Evolutionary conservation across 2,888 invertebrate genomes (phyloP).

Genomic region (Capitulum mitella): DNA sequence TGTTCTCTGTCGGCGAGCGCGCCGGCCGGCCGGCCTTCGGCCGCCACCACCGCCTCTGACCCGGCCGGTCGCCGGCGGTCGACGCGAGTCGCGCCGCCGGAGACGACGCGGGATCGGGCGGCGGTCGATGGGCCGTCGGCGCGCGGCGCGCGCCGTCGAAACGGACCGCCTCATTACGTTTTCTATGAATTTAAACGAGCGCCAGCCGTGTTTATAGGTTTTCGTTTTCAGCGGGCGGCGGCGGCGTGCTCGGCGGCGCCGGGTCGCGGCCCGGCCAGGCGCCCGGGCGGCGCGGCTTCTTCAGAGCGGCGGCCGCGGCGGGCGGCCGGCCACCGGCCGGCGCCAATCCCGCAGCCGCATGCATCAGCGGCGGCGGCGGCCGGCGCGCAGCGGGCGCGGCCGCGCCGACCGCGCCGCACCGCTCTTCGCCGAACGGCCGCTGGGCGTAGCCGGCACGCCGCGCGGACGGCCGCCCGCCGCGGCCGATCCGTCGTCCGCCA

Average conservation of each 20-base stretch:
- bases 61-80: neutral
- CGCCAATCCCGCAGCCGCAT: neutral
- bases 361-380: neutral
- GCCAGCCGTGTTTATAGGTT: slow-evolving; percentile 22
- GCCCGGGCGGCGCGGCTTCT: neutral
- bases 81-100: neutral
- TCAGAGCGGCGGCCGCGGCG: neutral
- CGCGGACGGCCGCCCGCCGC: neutral
- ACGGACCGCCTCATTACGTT: slow-evolving; percentile 4
- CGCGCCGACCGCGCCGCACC: neutral
- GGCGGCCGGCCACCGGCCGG: neutral
- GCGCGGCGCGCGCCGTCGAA: neutral
- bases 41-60: too few species aligned
- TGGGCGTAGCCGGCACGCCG: neutral
- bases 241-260: neutral
- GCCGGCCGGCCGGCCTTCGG: neutral
- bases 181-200: slow-evolving; percentile 25
- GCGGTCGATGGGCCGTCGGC: too few species aligned
- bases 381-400: neutral
- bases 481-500: neutral
- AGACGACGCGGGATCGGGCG: too few species aligned
- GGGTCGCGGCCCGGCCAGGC: slow-evolving; percentile 1
- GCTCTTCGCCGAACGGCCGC: too few species aligned
- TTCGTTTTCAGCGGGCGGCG: neutral
- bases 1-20: neutral